Evolutionary conservation across 2,888 invertebrate species (phyloP).

Genomic region (Spilosoma lubricipeda): DNA sequence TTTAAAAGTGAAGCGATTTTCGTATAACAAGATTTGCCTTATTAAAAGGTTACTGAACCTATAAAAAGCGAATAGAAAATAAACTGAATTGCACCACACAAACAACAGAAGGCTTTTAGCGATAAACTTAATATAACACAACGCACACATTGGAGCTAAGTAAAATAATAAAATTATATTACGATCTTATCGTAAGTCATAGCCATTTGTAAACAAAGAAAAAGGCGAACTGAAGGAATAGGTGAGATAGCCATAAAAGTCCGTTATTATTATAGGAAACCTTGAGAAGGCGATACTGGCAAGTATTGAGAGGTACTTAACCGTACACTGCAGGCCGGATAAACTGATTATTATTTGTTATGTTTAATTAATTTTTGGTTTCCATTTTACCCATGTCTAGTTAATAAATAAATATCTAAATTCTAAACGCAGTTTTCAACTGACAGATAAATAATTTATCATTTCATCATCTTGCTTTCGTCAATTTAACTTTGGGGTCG

Average conservation of each 20-base stretch:
- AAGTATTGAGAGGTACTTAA: constrained; percentile 39
- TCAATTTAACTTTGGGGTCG: too few relatives aligned
- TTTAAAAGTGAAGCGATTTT: neutral
- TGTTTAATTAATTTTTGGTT: neutral
- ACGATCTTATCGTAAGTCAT: constrained; percentile 31
- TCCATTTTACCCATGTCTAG: neutral
- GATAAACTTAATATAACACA: constrained; percentile 9
- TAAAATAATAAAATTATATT: constrained; percentile 44
- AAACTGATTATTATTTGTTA: neutral
- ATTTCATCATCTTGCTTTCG: too few relatives aligned
- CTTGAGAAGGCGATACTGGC: constrained; percentile 41
- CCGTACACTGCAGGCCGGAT: constrained; percentile 26
- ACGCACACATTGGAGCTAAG: constrained; percentile 25
- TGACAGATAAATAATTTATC: too few relatives aligned
- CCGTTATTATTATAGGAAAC: constrained; percentile 45
- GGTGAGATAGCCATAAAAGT: constrained; percentile 55
- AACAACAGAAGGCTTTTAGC: constrained; percentile 9
- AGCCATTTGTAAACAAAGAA: constrained; percentile 47
- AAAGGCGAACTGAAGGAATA: constrained; percentile 39
- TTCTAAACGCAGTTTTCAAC: too few relatives aligned
- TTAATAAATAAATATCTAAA: neutral
- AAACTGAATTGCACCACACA: constrained; percentile 7
- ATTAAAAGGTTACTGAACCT: neutral
- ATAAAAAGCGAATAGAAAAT: constrained; percentile 3
- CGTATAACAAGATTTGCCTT: neutral